phyloP scores from a whole-genome alignment of 2,888 invertebrate species.

The Temnothorax rugatulus region DNA sequence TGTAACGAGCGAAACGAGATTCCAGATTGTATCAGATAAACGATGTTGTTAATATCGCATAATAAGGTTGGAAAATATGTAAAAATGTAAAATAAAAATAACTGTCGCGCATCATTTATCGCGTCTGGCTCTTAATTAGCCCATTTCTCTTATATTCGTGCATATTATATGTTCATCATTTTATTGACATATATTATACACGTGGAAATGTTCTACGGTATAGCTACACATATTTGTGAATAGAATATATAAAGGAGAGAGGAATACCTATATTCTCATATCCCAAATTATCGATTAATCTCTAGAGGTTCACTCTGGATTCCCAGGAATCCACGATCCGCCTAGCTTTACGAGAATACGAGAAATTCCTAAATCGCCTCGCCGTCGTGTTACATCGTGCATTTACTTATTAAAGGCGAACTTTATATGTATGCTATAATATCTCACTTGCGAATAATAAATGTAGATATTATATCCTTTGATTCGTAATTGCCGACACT shows the following conservation, averaged over 20 bases:
- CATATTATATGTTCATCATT: too few relatives aligned
- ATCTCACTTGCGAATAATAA: conserved; percentile 5
- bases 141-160: too few relatives aligned
- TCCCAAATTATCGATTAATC: conserved; percentile 46
- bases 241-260: not conserved
- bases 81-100: too few relatives aligned
- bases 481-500: not conserved
- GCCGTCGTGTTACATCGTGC: not conserved
- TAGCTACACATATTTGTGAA: not conserved
- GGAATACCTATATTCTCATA: conserved; percentile 23
- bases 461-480: not conserved
- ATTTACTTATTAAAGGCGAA: conserved; percentile 33
- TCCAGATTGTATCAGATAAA: conserved; percentile 44
- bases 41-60: conserved; percentile 38
- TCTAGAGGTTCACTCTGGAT: conserved; percentile 19
- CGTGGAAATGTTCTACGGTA: not conserved
- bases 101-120: too few relatives aligned
- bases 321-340: conserved; percentile 25
- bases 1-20: conserved; percentile 44
- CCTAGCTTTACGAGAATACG: conserved; percentile 44
- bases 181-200: not conserved
- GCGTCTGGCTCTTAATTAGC: too few relatives aligned
- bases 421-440: conserved; percentile 15
- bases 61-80: too few relatives aligned
- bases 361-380: conserved; percentile 38